Base-by-base conservation (phyloP, 2,797 vertebrate species). In the Catostomus latipinnis region DNA sequence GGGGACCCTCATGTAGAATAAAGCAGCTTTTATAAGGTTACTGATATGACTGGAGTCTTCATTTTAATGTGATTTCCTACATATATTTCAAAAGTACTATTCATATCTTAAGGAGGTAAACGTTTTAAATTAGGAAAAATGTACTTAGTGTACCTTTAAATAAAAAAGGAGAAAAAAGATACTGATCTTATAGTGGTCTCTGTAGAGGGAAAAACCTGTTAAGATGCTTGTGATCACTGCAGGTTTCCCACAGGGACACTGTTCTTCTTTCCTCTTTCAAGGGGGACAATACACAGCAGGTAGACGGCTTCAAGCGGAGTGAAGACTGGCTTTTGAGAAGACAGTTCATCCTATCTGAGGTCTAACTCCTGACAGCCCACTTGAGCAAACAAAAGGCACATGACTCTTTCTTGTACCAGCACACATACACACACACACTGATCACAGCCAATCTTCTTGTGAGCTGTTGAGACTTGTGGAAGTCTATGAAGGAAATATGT, bases 301-400 rank as follows among this genome's bases (percentile, higher is more conserved):
- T 34, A 76, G 76, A 66, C 22, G 5, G 49, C 50, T 70, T 69
- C 66, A 54, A 60, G 74, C 13, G 49, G 69, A 70, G 76, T 71
- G 76, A 86, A 74, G 63, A 69, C 63, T 70, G 74, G 76, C 52
- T 86, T 85, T 82, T 46, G 56, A 71, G 70, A 74, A 68, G 81
- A 68, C 74, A 61, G n/a, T 53, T 73, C 11, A 6, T 68, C 77
- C 83, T 76, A 82, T 86, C 85, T 54, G 57, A 61, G 14, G 63
- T 74, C 71, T 50, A 65, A 60, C 50, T 70, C 58, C 57, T 62
- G 84, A 79, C 78, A 74, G 56, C 54, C 13, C 65, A 50, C 76
- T 83, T 58, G 13, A 77, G 76, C 62, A 73, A 69, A 78, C 76
- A 71, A 66, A 67, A 54, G 18, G 14, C 52, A 8, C 60, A 60